Base-by-base conservation (phyloP, 1,140 invertebrate species). In the Philotrypesis tridentata region DNA sequence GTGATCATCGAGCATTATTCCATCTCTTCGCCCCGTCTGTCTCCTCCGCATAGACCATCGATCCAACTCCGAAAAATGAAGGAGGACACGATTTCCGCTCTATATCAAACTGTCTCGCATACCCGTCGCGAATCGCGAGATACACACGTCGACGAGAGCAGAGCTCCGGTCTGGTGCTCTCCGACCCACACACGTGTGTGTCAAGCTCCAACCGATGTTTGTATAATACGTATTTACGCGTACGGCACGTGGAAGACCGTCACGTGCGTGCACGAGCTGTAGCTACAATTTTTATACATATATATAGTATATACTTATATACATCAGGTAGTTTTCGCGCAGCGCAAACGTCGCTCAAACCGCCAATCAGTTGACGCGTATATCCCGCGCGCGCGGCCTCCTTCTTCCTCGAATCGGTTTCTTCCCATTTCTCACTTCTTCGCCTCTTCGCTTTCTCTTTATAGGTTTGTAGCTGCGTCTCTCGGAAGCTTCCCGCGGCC, bases 281-380 rank as follows among this genome's bases (percentile, higher is more conserved):
- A 68, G 12, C 67, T 68, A 21, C n/a, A n/a, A n/a, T n/a, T n/a
- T n/a, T n/a, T n/a, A n/a, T n/a, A n/a, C n/a, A n/a, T n/a, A n/a
- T n/a, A n/a, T n/a, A n/a, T n/a, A n/a, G n/a, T n/a, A n/a, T n/a
- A n/a, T n/a, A n/a, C n/a, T n/a, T n/a, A n/a, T n/a, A n/a, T n/a
- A n/a, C n/a, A n/a, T n/a, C n/a, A n/a, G n/a, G 33, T 71, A 71
- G 7, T 73, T 73, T 73, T 23, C 71, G 25, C 25, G 21, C 65
- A 14, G 8, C 21, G 33, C 21, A 55, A 17, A 55, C 48, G 48
- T 55, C 48, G 48, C 48, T n/a, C n/a, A n/a, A 72, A 72, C 70
- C 37, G n/a, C 70, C 37, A 72, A 72, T 72, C 70, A 72, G 33
- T 23, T n/a, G 43, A 31, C 17, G 67, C n/a, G 37, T 70, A n/a